phyloP scores from a whole-genome alignment of 2,888 invertebrate species.

The Eupithecia vulgata region DNA sequence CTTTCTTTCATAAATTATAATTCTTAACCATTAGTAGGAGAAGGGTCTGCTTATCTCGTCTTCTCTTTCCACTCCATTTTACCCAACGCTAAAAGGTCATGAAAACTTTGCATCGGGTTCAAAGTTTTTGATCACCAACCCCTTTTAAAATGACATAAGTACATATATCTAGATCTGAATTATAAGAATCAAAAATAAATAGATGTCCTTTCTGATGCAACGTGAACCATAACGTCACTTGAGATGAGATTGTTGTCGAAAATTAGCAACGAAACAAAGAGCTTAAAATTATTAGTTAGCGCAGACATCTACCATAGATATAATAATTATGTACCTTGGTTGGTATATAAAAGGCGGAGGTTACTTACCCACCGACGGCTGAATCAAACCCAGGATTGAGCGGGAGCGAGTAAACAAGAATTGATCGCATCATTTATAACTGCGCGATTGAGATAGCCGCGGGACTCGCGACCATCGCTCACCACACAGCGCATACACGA shows the following conservation, averaged over 20 bases:
- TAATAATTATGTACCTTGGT: no score
- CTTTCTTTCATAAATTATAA: neutral
- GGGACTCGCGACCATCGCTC: conserved; percentile 57
- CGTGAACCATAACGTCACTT: neutral
- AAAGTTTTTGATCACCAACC: neutral
- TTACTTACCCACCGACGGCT: conserved; percentile 11
- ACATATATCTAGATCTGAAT: no score
- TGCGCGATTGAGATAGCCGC: conserved; percentile 70
- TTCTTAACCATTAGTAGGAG: neutral
- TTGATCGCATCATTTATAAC: conserved; percentile 78
- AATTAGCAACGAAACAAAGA: neutral
- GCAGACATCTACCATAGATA: neutral
- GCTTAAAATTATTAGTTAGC: neutral
- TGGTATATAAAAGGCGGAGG: neutral
- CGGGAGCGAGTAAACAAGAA: conserved; percentile 69
- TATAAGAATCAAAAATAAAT: neutral
- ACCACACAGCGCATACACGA: conserved; percentile 39
- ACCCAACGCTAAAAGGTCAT: neutral
- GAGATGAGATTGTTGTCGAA: neutral
- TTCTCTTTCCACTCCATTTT: neutral
- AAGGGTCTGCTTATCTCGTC: neutral
- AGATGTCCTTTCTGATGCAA: neutral
- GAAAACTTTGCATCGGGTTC: neutral
- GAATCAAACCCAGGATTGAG: conserved; percentile 49
- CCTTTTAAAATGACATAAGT: neutral